Percentiles rank a stretch among this genome's conserved stretches.
phyloP scores from a whole-genome alignment of 2,888 invertebrate species.

The Yponomeuta plumbellus region DNA sequence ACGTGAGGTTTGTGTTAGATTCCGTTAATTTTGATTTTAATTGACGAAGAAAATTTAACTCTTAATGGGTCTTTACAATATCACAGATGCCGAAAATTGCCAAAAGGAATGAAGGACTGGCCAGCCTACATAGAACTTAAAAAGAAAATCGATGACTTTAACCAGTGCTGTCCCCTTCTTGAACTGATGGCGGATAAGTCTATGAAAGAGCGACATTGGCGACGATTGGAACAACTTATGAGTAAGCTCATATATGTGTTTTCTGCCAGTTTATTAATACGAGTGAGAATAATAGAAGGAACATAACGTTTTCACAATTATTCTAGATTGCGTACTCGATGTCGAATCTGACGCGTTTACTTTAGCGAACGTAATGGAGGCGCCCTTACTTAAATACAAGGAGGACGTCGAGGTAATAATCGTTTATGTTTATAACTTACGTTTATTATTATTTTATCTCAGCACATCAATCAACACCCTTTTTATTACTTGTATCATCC shows the following conservation, averaged over 20 bases:
- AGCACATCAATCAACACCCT: too few relatives aligned
- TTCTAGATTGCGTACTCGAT: slow-evolving; percentile 80
- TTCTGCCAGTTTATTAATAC: not conserved
- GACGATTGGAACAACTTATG: slow-evolving; percentile 69
- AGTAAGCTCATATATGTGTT: slow-evolving; percentile 34
- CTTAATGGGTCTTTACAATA: slow-evolving; percentile 63
- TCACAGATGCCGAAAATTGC: slow-evolving; percentile 85
- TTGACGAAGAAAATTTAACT: not conserved
- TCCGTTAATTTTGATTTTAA: not conserved
- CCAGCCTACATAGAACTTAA: slow-evolving; percentile 90
- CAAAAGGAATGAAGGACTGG: slow-evolving; percentile 91
- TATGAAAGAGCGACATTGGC: slow-evolving; percentile 90
- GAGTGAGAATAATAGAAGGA: slow-evolving; percentile 54
- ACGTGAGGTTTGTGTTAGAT: slow-evolving; percentile 76
- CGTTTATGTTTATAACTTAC: not conserved
- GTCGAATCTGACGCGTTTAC: slow-evolving; percentile 88
- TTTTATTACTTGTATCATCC: too few relatives aligned
- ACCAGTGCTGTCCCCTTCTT: slow-evolving; percentile 88
- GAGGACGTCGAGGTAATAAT: slow-evolving; percentile 87
- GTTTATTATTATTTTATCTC: not conserved
- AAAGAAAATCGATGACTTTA: slow-evolving; percentile 93
- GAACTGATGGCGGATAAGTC: slow-evolving; percentile 93
- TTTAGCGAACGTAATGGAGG: slow-evolving; percentile 88
- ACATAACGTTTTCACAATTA: not conserved
- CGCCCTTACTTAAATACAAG: slow-evolving; percentile 86